Percentiles rank a stretch among this genome's conserved stretches.
These are phyloP conservation scores for Bursaphelenchus okinawaensis DNA, from an alignment of 2,888 invertebrate genomes.

Conservation along the genomic window DNA sequence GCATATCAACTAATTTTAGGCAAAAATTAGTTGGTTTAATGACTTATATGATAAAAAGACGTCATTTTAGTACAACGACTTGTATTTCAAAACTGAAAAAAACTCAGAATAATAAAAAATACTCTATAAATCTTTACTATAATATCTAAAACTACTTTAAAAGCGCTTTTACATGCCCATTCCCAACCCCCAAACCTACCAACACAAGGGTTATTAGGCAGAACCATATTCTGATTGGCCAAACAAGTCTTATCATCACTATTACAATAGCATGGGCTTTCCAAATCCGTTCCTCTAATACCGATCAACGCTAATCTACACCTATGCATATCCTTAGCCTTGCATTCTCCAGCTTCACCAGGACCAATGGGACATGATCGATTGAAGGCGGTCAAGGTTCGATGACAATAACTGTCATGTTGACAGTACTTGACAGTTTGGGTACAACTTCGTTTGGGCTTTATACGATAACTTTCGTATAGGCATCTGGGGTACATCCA, in stretches of 20 bases:
- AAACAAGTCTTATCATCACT: slow-evolving; percentile 39
- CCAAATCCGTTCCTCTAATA: slow-evolving; percentile 46
- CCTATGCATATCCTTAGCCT: slow-evolving; percentile 17
- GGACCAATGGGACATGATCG: slow-evolving; percentile 8
- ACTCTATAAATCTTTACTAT: too few relatives aligned
- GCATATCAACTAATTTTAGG: too few relatives aligned
- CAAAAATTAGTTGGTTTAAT: slow-evolving; percentile 1
- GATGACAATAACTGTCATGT: slow-evolving; percentile 34
- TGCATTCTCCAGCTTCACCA: slow-evolving; percentile 19
- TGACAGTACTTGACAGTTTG: slow-evolving; percentile 37
- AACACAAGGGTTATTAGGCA: slow-evolving; percentile 52
- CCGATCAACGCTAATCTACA: slow-evolving; percentile 31
- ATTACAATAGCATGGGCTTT: slow-evolving; percentile 48
- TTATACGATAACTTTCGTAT: slow-evolving; percentile 28
- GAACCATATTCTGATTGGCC: slow-evolving; percentile 36
- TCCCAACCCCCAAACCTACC: slow-evolving; percentile 20
- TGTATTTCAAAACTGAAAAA: too few relatives aligned
- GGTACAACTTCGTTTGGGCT: slow-evolving; percentile 31
- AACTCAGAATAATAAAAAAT: too few relatives aligned
- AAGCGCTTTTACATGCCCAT: not conserved
- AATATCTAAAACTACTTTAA: too few relatives aligned
- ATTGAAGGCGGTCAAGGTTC: slow-evolving; percentile 18
- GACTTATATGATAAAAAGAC: not conserved
- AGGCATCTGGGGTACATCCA: slow-evolving; percentile 49
- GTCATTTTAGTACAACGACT: too few relatives aligned